A percentile compares a stretch with the other conserved stretches of the same genome.
phyloP scores from a whole-genome alignment of 2,113 vertebrate species.

The Rhinopomastus cyanomelas region DNA sequence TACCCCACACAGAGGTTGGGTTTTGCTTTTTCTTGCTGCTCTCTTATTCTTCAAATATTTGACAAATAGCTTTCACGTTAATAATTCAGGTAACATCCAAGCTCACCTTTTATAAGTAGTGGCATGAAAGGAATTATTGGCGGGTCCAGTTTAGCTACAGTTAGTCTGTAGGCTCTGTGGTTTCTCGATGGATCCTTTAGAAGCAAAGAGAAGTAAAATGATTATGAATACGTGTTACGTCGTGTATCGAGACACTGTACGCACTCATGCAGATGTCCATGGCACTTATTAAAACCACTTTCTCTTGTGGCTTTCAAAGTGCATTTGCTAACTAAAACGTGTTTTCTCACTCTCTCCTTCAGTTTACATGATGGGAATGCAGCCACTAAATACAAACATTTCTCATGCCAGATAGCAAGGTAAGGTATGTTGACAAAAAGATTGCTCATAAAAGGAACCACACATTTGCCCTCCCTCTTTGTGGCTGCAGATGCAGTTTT shows the following conservation, averaged over 20 bases:
- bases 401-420: constrained; percentile 3
- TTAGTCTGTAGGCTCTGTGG: constrained; percentile 93
- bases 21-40: constrained; percentile 29
- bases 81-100: constrained; percentile 19
- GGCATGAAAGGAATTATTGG: constrained; percentile 99
- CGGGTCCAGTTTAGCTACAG: constrained; percentile 90
- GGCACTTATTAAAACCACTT: neutral
- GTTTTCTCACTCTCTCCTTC: neutral
- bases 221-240: neutral
- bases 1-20: neutral
- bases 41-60: constrained; percentile 23
- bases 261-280: neutral
- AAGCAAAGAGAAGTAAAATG: constrained; percentile 48
- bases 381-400: neutral
- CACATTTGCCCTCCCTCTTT: neutral
- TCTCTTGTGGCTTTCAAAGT: neutral
- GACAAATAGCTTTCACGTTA: constrained; percentile 41
- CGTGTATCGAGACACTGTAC: neutral
- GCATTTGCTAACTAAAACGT: constrained; percentile 4
- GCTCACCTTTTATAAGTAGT: constrained; percentile 95
- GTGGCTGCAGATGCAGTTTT: constrained; percentile 5
- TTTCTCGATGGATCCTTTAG: constrained; percentile 96
- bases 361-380: neutral
- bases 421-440: neutral
- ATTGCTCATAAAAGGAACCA: neutral